A percentile compares a stretch with the other conserved stretches of the same genome.
phyloP scores from a whole-genome alignment of 2,888 invertebrate genomes.

The Patella ulyssiponensis region DNA sequence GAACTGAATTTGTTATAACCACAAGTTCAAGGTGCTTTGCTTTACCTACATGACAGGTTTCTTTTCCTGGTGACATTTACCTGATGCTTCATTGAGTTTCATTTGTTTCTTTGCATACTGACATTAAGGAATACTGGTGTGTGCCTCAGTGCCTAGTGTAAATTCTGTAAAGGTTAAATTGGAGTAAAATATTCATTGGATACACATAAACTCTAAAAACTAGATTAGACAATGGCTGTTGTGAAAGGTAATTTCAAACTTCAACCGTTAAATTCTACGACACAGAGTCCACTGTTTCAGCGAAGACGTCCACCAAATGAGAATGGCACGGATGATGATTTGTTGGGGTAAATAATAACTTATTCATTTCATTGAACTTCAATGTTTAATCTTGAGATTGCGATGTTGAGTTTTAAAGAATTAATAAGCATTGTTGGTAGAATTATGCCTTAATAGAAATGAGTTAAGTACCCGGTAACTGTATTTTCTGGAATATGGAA shows the following conservation, averaged over 20 bases:
- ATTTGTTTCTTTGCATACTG: not conserved
- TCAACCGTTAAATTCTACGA: conserved; percentile 57
- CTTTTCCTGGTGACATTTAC: conserved; percentile 2
- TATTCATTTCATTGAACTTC: no score
- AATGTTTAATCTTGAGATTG: no score
- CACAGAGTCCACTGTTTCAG: conserved; percentile 60
- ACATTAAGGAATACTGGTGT: not conserved
- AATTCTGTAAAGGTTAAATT: no score
- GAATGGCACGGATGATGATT: conserved; percentile 29
- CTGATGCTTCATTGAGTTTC: conserved; percentile 9
- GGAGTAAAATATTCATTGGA: no score
- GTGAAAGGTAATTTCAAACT: conserved; percentile 40
- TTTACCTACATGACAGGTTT: not conserved
- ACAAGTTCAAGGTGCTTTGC: not conserved
- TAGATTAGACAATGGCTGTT: not conserved
- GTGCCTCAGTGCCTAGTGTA: not conserved
- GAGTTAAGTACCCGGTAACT: no score
- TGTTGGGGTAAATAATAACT: not conserved
- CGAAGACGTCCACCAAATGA: conserved; percentile 51
- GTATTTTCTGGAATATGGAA: no score
- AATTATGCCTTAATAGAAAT: no score
- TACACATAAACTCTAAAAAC: no score
- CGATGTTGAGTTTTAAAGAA: no score
- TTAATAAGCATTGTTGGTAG: no score
- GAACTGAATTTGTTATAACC: no score